Evolutionary conservation across 2,113 vertebrate genomes (phyloP), one percentile per base, ranked within the genome.

Genomic region (Arvicanthis niloticus): DNA sequence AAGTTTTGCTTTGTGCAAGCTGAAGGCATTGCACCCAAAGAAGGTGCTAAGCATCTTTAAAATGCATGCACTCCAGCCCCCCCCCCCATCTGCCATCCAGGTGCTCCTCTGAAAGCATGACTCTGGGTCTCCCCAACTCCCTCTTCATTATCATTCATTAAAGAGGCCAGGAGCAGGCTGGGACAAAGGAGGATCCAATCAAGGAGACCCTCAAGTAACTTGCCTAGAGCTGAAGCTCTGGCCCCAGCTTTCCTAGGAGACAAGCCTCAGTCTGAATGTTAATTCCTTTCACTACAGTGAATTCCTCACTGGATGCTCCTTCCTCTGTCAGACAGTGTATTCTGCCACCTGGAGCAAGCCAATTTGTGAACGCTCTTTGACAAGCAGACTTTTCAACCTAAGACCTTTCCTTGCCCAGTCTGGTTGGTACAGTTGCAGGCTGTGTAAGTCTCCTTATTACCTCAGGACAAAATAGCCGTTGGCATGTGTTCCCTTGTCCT

Each of bases 291-390:
- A 58, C 73, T 56, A 62, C 5, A 45, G 31, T 11, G 65, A 40
- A 26, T 56, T 45, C 29, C 77, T 65, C 58, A 5, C 0, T 78
- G 75, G 26, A 24, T 58, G 42, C 48, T 58, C 17, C 40, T 86
- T 90, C 34, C 8, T 85, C 87, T 73, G 58, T 87, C 78, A 93
- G 87, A 81, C 12, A 48, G 67, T 85, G 86, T 76, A 70, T 91
- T 94, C 26, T 42, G 22, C 10, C 3, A 48, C n/a, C 78, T 12
- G 11, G 45, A 96, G 21, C 22, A 68, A 42, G 21, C 53, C 67
- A 88, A 31, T 56, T 48, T 17, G 21, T 21, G 58, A 91, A 11
- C 5, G 68, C 34, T 60, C 40, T 82, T 93, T n/a, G 37, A 9
- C 5, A 75, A 58, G 65, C 12, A 22, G 26, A 48, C 31, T 58